Conservation (phyloP, 2,888 invertebrate species). For the Plusia festucae region DNA sequence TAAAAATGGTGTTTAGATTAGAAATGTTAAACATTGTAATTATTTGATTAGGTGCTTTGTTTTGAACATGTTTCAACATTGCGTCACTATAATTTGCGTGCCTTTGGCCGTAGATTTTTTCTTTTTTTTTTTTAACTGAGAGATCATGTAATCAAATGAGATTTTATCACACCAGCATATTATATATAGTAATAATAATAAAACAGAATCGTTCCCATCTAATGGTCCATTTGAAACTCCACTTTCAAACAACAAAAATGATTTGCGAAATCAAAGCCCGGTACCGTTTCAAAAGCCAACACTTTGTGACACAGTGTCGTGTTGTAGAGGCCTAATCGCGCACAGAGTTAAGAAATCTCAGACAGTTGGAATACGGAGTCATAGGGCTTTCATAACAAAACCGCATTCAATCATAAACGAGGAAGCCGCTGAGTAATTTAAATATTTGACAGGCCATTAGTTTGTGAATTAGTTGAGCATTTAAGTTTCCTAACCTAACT, state of each 20-base stretch:
- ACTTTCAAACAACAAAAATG: conserved; percentile 56
- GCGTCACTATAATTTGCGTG: conserved; percentile 9
- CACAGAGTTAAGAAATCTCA: conserved; percentile 52
- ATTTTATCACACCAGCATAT: conserved; percentile 35
- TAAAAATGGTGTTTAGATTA: conserved; percentile 22
- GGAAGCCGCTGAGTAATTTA: conserved; percentile 81
- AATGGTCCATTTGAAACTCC: conserved; percentile 48
- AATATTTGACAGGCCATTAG: conserved; percentile 80
- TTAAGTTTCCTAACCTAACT: conserved; percentile 43
- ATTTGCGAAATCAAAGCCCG: conserved; percentile 56
- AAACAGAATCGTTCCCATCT: conserved; percentile 32
- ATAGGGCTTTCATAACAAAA: conserved; percentile 72
- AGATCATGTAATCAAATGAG: conserved; percentile 45
- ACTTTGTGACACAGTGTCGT: conserved; percentile 32
- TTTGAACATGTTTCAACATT: background rate
- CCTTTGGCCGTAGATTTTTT: conserved; percentile 3
- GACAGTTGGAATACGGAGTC: conserved; percentile 53
- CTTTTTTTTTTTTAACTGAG: conserved; percentile 19
- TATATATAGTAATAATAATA: conserved; percentile 31
- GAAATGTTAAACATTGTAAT: background rate
- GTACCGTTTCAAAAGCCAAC: conserved; percentile 41
- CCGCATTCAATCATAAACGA: conserved; percentile 83
- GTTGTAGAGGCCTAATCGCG: conserved; percentile 31
- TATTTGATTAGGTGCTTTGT: background rate
- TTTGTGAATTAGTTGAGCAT: conserved; percentile 63